Percentiles rank a stretch among this genome's conserved stretches.
These are phyloP conservation scores for Clunio marinus DNA, from an alignment of 2,888 invertebrate species.

Conservation along the genomic window DNA sequence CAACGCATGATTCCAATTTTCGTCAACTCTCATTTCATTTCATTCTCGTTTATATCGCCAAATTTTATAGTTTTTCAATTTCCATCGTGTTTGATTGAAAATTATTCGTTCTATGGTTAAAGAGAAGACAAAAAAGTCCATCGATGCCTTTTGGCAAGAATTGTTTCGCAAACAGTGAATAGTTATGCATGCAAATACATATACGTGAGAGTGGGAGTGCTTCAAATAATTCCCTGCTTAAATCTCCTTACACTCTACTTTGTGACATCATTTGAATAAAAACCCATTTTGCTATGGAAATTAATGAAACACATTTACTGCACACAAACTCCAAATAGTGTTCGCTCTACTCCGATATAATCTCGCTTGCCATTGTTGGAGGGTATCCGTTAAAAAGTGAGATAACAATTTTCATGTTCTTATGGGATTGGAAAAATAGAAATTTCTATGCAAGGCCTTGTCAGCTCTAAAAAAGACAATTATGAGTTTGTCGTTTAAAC, in stretches of 20 bases:
- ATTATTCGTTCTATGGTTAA: neutral
- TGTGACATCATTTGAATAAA: neutral
- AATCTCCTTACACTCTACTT: neutral
- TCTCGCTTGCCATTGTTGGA: neutral
- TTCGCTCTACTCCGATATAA: neutral
- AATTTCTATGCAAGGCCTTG: constrained; percentile 31
- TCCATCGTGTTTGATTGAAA: constrained; percentile 13
- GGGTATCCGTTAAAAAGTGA: neutral
- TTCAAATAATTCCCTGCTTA: too few relatives aligned
- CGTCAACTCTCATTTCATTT: neutral
- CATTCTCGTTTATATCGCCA: neutral
- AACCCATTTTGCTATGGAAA: constrained; percentile 9
- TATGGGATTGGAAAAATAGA: neutral
- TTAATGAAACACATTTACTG: constrained; percentile 34
- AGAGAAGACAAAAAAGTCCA: constrained; percentile 17
- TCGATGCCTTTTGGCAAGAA: constrained; percentile 33
- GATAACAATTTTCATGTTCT: neutral
- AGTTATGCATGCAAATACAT: too few relatives aligned
- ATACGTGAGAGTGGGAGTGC: too few relatives aligned
- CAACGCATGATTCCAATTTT: neutral
- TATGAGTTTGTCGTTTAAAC: neutral
- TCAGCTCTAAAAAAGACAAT: neutral
- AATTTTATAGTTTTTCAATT: constrained; percentile 36
- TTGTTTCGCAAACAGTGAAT: constrained; percentile 25
- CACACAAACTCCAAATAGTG: constrained; percentile 37